Evolutionary conservation across 64 coral and sea anemone species (phyloP).

Genomic region (Montipora cactus): DNA sequence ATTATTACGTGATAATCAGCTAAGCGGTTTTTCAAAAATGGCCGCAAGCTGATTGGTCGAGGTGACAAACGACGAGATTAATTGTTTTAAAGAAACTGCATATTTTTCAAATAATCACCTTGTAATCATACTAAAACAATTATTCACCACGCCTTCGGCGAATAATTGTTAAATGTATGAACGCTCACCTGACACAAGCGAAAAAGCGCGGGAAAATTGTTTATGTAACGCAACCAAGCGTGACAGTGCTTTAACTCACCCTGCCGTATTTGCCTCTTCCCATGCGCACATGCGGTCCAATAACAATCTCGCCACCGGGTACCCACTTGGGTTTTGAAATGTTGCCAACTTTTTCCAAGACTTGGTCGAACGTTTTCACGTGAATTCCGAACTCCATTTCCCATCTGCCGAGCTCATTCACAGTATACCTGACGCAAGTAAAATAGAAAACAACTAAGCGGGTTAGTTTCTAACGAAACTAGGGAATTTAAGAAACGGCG

Average conservation of each 20-base stretch:
- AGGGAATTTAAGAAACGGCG: too few relatives aligned
- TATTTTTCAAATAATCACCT: too few relatives aligned
- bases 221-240: not conserved
- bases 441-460: not conserved
- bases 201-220: not conserved
- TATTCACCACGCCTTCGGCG: too few relatives aligned
- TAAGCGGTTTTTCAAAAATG: too few relatives aligned
- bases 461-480: too few relatives aligned
- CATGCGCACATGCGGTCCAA: constrained; percentile 75
- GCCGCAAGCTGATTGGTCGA: too few relatives aligned
- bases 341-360: constrained; percentile 68
- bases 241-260: constrained; percentile 47
- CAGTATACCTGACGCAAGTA: constrained; percentile 81
- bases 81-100: too few relatives aligned
- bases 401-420: constrained; percentile 87
- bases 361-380: constrained; percentile 92
- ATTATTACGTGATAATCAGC: too few relatives aligned
- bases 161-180: too few relatives aligned
- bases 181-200: not conserved
- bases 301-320: constrained; percentile 92
- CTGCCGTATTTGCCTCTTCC: constrained; percentile 87
- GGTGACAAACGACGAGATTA: too few relatives aligned
- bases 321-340: constrained; percentile 87
- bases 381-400: constrained; percentile 93
- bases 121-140: too few relatives aligned